Evolutionary conservation across 2,797 vertebrate species (phyloP), one percentile per base, ranked within the genome.

Genomic region (Chrysolophus pictus): DNA sequence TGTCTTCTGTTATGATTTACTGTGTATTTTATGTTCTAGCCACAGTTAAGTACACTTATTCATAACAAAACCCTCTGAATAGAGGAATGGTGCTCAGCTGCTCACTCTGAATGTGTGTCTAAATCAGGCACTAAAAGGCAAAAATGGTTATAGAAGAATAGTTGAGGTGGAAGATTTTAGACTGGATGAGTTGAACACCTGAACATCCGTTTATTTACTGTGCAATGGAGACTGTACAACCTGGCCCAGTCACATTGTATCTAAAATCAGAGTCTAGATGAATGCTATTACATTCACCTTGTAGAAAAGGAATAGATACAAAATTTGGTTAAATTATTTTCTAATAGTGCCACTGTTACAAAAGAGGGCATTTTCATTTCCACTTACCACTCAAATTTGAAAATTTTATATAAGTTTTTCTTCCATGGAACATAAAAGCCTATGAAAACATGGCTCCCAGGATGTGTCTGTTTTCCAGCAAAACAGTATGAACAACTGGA

Each of bases 71-170:
- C 14, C 6, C 7, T 59, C 47, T 23, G 14, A 74, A 4, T 31
- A 21, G 29, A 70, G 46, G 7, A 56, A 8, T 18, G 4, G 11
- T 44, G 12, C 6, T 26, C n/a, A 23, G 5, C 10, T 49, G 9
- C 7, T 26, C 35, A 21, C 10, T 53, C 31, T 1, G 0, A 67
- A 55, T 8, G 1, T 23, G 21, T 53, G 14, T 29, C 23, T 46
- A 31, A 72, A 84, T 73, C 7, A 46, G 22, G 4, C 46, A 72
- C 2, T 1, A 65, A 72, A 85, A 74, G 10, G 10, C 33, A 82
- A 84, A 87, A 53, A 0, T 60, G 11, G 24, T 22, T 53, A 60
- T 9, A 65, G 64, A 68, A n/a, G 11, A 71, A 60, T 1, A 58
- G 53, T 42, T 5, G 24, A 53, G 12, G 7, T 35, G 18, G 10